Base-by-base conservation (phyloP, 1,140 invertebrate genomes). In the Zelostemma sp. region DNA sequence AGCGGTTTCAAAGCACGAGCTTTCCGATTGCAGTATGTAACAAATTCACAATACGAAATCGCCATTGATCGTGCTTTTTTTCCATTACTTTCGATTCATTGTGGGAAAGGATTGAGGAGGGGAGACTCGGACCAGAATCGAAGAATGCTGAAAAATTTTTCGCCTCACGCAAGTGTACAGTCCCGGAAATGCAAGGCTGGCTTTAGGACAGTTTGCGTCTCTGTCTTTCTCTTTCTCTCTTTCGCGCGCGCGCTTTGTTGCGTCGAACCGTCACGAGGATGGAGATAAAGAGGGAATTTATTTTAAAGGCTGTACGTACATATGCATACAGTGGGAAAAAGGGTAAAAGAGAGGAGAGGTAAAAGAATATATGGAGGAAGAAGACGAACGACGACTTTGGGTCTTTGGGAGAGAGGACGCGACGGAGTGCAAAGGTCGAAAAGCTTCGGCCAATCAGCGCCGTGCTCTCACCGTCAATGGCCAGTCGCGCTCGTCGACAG, bases 401-500 rank as follows among this genome's bases (percentile, higher is more conserved):
- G 17, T n/a, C n/a, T n/a, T n/a, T n/a, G n/a, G n/a, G 45, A 15
- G 21, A 19, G 6, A 17, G 35, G 35, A 49, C 40, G 40, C 56
- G 56, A 21, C 25, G 54, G 12, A 47, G 21, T 48, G 46, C 38
- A 57, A 56, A 59, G 63, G 54, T 59, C 59, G 63, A 72, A 72
- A 56, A 56, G 31, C 43, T 21, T 73, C 61, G 41, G 67, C 77
- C 78, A 77, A 80, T 78, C 77, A 69, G 66, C 68, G 71, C 47
- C 16, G 40, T 68, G 74, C 63, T 81, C 64, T 80, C 74, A 77
- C 57, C 57, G 61, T 61, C 56, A 54, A 55, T 59, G 61, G 72
- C 75, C 80, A 83, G 78, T 82, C 77, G 78, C 75, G 74, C 72
- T 71, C 71, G 66, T 74, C 75, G 79, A 80, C 71, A 79, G 76